Percentiles rank a stretch among this genome's conserved stretches.
phyloP scores from a whole-genome alignment of 2,113 vertebrate genomes.

The Glaucidium brasilianum region DNA sequence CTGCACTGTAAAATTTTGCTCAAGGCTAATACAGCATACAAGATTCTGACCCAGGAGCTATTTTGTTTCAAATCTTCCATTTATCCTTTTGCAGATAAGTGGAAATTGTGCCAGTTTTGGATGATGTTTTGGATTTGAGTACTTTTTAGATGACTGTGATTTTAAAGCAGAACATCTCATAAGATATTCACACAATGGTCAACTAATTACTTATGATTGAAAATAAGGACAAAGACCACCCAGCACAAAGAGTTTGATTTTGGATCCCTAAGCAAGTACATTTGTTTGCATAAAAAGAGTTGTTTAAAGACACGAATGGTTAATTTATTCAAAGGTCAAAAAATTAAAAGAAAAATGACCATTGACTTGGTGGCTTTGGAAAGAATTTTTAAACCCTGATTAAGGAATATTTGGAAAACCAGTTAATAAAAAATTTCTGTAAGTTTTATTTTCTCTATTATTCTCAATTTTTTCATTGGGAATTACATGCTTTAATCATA shows the following conservation, averaged over 20 bases:
- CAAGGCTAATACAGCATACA: constrained; percentile 4
- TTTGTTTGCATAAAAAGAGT: not conserved
- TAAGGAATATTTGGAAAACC: not conserved
- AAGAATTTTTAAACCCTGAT: not conserved
- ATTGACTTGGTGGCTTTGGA: not conserved
- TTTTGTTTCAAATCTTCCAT: constrained; percentile 43
- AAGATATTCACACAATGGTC: not conserved
- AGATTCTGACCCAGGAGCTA: constrained; percentile 25
- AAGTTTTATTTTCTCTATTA: not conserved
- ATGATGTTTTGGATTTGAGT: not conserved
- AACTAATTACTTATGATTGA: not conserved
- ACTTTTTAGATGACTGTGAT: not conserved
- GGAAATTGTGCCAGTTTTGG: not conserved
- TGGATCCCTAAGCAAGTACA: not conserved
- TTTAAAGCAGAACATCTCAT: not conserved
- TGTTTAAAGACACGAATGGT: not conserved
- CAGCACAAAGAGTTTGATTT: not conserved
- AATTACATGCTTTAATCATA: not conserved
- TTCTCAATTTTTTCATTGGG: not conserved
- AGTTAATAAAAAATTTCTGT: not conserved
- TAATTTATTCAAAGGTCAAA: not conserved
- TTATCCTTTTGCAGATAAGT: not conserved
- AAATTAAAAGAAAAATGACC: not conserved
- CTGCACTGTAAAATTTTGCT: constrained; percentile 44
- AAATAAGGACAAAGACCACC: constrained; percentile 3